These are phyloP conservation scores for Plusia festucae DNA, from an alignment of 2,888 invertebrate genomes.

Conservation along the genomic window DNA sequence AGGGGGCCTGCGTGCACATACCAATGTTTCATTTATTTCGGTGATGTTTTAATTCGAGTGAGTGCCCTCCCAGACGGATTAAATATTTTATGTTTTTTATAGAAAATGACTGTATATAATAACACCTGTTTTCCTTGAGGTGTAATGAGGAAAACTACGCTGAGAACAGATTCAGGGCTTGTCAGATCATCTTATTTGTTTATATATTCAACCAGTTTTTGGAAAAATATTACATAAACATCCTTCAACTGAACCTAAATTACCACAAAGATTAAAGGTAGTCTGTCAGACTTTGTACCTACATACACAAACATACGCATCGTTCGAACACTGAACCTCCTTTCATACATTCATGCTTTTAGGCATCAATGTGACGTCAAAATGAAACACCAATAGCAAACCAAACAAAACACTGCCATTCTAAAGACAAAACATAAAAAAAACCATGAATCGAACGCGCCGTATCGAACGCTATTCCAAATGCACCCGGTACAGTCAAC, in stretches of 20 bases:
- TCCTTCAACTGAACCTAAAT: too few species aligned
- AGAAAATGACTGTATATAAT: background rate
- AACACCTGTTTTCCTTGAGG: background rate
- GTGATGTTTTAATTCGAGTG: constrained; percentile 78
- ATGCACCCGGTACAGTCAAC: constrained; percentile 84
- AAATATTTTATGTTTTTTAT: constrained; percentile 16
- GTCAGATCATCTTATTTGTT: background rate
- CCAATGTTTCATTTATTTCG: constrained; percentile 67
- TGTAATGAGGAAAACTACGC: background rate
- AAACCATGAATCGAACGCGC: constrained; percentile 68
- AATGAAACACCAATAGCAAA: constrained; percentile 35
- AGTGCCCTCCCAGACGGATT: constrained; percentile 69
- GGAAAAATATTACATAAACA: too few species aligned
- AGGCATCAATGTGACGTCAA: constrained; percentile 20
- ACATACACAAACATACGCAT: background rate
- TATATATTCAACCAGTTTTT: background rate
- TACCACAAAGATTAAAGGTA: too few species aligned
- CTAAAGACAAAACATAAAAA: constrained; percentile 75
- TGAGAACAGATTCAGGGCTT: background rate
- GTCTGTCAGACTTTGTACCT: too few species aligned
- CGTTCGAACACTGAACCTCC: background rate
- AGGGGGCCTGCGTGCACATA: constrained; percentile 58
- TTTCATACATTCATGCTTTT: constrained; percentile 3
- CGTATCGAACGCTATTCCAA: constrained; percentile 84
- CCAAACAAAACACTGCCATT: constrained; percentile 73